Evolutionary conservation across 2,113 vertebrate genomes (phyloP).

Genomic region (Rhipidura dahli): DNA sequence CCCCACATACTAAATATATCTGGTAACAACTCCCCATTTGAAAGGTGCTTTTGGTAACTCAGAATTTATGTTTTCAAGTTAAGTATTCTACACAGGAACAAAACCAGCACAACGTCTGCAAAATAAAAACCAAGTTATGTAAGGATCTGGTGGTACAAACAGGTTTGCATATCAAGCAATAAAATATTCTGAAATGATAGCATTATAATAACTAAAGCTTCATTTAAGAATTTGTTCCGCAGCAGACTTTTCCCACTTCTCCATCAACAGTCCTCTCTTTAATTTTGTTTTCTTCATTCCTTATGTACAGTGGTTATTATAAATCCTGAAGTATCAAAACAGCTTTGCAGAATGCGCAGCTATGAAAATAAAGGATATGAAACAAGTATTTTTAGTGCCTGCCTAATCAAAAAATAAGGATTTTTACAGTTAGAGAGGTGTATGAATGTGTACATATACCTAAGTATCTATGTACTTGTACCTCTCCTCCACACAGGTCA

Average conservation of each 20-base stretch:
- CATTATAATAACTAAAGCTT: not conserved
- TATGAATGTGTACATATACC: too few species aligned
- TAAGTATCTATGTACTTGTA: not conserved
- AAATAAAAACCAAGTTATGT: slow-evolving; percentile 1
- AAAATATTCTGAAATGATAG: not conserved
- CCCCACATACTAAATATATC: not conserved
- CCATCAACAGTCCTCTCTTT: not conserved
- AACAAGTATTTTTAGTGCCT: not conserved
- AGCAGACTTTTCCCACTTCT: not conserved
- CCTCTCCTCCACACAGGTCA: not conserved
- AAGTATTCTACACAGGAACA: not conserved
- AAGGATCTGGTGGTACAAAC: not conserved
- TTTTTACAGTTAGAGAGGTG: not conserved
- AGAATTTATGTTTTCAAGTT: not conserved
- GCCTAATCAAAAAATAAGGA: not conserved
- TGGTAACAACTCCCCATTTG: not conserved
- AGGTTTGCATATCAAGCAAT: not conserved
- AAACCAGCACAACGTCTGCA: not conserved
- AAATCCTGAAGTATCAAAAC: not conserved
- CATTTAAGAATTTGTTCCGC: not conserved
- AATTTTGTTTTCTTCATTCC: not conserved
- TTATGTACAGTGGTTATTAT: not conserved
- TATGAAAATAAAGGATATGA: not conserved
- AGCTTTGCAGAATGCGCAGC: not conserved
- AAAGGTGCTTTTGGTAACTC: not conserved